These are phyloP conservation scores for Myotis findleyi DNA, from an alignment of 2,797 vertebrate genomes.

Conservation along the genomic window DNA sequence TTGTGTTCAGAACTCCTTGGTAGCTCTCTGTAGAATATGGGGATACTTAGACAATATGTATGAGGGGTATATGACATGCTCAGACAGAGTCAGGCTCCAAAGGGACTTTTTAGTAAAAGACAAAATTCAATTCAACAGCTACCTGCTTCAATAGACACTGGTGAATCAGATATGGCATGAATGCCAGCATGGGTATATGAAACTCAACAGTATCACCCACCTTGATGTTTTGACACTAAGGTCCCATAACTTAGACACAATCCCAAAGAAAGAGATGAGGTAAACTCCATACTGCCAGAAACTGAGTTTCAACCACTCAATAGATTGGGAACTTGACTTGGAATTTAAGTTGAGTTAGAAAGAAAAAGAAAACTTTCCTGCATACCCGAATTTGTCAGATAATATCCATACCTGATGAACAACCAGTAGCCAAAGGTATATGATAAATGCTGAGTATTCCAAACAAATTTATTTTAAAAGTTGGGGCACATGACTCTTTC, in stretches of 20 bases:
- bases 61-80: neutral
- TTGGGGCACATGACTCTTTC: neutral
- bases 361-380: constrained; percentile 29
- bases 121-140: neutral
- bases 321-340: neutral
- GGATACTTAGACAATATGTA: neutral
- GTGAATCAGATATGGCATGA: neutral
- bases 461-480: constrained; percentile 12
- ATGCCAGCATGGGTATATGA: neutral
- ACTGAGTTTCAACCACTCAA: neutral
- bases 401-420: constrained; percentile 36
- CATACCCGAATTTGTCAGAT: neutral
- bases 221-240: constrained; percentile 37
- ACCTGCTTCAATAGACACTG: neutral
- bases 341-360: constrained; percentile 27
- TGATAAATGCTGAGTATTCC: constrained; percentile 11
- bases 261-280: neutral
- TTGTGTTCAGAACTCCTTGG: neutral
- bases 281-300: neutral
- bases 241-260: constrained; percentile 10
- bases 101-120: neutral
- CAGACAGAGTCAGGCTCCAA: neutral
- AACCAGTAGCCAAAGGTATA: neutral
- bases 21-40: neutral
- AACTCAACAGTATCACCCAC: neutral